Evolutionary conservation across 2,888 invertebrate genomes (phyloP).

Genomic region (Chesias legatella): DNA sequence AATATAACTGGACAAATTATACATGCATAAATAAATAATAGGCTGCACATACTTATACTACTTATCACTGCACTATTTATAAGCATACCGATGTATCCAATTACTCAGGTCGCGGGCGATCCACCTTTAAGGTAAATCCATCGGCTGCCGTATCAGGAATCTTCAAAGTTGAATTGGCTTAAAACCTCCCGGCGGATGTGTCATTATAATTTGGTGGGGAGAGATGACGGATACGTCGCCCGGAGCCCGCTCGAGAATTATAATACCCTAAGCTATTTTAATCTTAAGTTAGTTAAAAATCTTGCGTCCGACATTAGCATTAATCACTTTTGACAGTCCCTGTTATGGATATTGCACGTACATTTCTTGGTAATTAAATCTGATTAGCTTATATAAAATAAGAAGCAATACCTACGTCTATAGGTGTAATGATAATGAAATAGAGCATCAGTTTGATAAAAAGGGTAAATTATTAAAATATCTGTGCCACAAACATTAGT

Average conservation of each 20-base stretch:
- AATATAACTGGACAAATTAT: no score
- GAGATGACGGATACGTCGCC: conserved; percentile 75
- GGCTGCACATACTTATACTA: no score
- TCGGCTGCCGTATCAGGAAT: conserved; percentile 54
- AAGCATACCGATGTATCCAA: conserved; percentile 10
- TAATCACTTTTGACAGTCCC: conserved; percentile 75
- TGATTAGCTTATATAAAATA: conserved; percentile 15
- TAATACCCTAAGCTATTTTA: conserved; percentile 79
- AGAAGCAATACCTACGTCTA: no score
- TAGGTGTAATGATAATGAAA: no score
- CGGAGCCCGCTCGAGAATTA: conserved; percentile 60
- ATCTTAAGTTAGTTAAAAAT: conserved; percentile 81
- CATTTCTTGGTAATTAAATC: conserved; percentile 21
- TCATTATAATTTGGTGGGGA: conserved; percentile 77
- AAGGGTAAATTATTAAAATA: no score
- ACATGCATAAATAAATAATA: no score
- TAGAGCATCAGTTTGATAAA: no score
- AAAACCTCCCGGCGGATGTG: conserved; percentile 75
- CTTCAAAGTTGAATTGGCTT: conserved; percentile 72
- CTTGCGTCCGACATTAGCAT: conserved; percentile 76
- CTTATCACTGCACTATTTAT: no score
- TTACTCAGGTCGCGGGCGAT: conserved; percentile 26
- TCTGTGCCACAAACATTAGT: no score
- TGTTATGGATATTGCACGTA: conserved; percentile 63
- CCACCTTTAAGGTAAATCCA: conserved; percentile 42